Base-by-base conservation (phyloP, 2,888 invertebrate genomes). In the Tinea pellionella region DNA sequence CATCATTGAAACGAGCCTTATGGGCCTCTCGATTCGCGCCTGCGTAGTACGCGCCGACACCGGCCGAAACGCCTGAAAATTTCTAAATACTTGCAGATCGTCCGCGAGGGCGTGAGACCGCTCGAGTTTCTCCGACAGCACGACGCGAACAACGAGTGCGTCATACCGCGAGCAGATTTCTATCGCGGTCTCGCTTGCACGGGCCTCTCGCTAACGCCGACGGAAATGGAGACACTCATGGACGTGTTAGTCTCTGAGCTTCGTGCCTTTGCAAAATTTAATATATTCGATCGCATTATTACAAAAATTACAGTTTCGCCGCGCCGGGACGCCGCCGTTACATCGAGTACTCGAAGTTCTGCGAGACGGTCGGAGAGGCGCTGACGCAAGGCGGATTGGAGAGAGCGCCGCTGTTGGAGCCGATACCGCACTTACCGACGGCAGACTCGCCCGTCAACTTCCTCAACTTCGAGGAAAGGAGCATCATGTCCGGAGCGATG, bases 391-490 rank as follows among this genome's bases (percentile, higher is more conserved):
- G 82, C 16, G 89, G 90, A 62, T 80, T 93, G 63, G 91, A 92
- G 75, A 89, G 92, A 64, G 89, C 92, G 59, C 92, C 94, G 11
- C 84, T 93, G 63, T 77, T 93, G 62, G 77, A 89, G 63, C 94
- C 94, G 0, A 72, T 93, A 13, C 90, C 92, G 65, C 92, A 94
- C 74, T 80, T 93, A 63, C 93, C 94, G 41, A 89, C 90, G 55
- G 75, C 85, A 47, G 92, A 92, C 71, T 88, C 91, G 64, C 88
- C 90, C 65, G 74, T 71, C 66, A 79, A 80, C 74, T 93, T 92
- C 88, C 89, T 94, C 64, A 92, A 92, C 78, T 94, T 91, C 73
- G 92, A 93, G 63, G 93, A 94, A 77, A 84, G 94, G 29, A 85
- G 86, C 61, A 72, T 85, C 32, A 88, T 92, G 42, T 89, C 92